These are phyloP conservation scores for Numenius phaeopus DNA, from an alignment of 2,797 vertebrate species.

Conservation along the genomic window DNA sequence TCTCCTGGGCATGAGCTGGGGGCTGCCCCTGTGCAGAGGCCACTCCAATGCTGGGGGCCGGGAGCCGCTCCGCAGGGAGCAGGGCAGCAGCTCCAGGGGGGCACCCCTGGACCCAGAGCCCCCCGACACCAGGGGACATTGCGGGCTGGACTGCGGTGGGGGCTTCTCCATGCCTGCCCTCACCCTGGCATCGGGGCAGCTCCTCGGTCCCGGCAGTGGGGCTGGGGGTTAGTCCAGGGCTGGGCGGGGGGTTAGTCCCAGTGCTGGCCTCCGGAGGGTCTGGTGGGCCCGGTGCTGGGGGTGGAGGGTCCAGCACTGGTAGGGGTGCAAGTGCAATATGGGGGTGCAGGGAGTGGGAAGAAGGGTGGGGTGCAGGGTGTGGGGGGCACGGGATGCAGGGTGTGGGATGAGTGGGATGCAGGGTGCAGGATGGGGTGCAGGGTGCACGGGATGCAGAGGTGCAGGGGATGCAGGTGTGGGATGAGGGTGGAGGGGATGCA, in stretches of 20 bases:
- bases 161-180: neutral
- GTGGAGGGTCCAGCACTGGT: fast-evolving
- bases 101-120: fast-evolving
- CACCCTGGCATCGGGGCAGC: fast-evolving
- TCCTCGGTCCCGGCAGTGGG: fast-evolving
- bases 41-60: neutral
- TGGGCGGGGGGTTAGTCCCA: fast-evolving
- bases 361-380: neutral
- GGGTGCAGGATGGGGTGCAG: too few relatives aligned
- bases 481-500: too few relatives aligned
- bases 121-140: neutral
- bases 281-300: fast-evolving
- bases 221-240: neutral
- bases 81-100: neutral
- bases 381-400: neutral
- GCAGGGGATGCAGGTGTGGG: too few relatives aligned
- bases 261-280: neutral
- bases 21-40: neutral
- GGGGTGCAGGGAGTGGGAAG: neutral
- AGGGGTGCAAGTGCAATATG: neutral
- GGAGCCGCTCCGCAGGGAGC: neutral
- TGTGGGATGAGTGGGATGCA: too few relatives aligned
- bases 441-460: too few relatives aligned
- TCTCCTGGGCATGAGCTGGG: neutral
- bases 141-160: neutral